phyloP scores from a whole-genome alignment of 2,888 invertebrate genomes.

The Leptopilina myrica region DNA sequence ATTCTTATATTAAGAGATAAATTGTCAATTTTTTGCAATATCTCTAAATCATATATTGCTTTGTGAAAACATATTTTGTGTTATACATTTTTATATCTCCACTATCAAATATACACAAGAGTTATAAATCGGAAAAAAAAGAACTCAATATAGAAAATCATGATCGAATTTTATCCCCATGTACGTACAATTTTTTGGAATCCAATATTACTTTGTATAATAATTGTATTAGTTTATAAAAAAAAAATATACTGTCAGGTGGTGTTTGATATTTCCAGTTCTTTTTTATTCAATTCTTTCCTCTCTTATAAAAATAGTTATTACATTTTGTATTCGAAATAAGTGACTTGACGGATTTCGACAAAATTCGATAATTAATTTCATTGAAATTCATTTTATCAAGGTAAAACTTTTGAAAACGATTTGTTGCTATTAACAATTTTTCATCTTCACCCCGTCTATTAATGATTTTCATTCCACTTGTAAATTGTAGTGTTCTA shows the following conservation, averaged over 20 bases:
- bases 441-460: conserved; percentile 61
- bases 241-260: conserved; percentile 74
- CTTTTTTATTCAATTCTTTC: conserved; percentile 39
- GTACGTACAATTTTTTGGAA: conserved; percentile 72
- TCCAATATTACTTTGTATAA: conserved; percentile 74
- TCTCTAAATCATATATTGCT: conserved; percentile 73
- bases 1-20: conserved; percentile 62
- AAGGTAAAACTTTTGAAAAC: conserved; percentile 84
- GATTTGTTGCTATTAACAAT: conserved; percentile 83
- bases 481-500: conserved; percentile 84
- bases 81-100: conserved; percentile 75
- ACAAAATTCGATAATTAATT: conserved; percentile 84
- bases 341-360: not conserved
- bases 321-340: not conserved
- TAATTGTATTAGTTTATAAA: conserved; percentile 74
- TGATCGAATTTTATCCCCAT: conserved; percentile 68
- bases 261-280: conserved; percentile 68
- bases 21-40: conserved; percentile 72
- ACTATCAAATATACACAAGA: conserved; percentile 72
- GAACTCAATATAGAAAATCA: conserved; percentile 50
- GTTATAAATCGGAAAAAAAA: conserved; percentile 56
- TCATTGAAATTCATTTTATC: conserved; percentile 79
- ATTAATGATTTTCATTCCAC: conserved; percentile 84
- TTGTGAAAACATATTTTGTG: conserved; percentile 75
- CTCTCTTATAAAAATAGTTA: not conserved